Evolutionary conservation across 2,888 invertebrate genomes (phyloP).

Genomic region (Andricus quercusramuli): DNA sequence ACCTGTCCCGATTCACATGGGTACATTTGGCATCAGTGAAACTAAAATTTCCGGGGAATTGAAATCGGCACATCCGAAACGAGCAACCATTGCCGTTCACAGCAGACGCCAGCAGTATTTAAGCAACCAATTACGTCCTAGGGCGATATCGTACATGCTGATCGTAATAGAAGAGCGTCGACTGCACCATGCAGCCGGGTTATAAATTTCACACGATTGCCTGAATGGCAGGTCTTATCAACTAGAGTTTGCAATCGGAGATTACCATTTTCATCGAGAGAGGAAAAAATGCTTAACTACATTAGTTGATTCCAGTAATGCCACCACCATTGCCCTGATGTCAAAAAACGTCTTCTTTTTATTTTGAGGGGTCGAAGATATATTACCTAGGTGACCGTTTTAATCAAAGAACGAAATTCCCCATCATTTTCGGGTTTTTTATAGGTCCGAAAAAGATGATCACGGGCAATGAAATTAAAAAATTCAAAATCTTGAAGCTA

Average conservation of each 20-base stretch:
- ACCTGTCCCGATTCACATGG: neutral
- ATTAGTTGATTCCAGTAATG: neutral
- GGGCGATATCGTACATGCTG: slow-evolving; percentile 53
- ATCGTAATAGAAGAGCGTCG: slow-evolving; percentile 3
- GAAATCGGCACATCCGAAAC: slow-evolving; percentile 12
- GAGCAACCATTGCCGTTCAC: slow-evolving; percentile 35
- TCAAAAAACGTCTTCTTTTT: too few species aligned
- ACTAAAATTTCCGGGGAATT: slow-evolving; percentile 2
- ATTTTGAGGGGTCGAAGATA: too few species aligned
- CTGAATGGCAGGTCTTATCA: slow-evolving; percentile 43
- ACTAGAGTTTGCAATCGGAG: slow-evolving; percentile 50
- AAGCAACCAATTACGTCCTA: slow-evolving; percentile 68
- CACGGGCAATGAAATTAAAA: too few species aligned
- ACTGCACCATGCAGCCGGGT: slow-evolving; percentile 52
- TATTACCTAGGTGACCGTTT: too few species aligned
- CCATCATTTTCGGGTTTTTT: too few species aligned
- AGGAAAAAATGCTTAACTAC: neutral
- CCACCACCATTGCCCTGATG: neutral
- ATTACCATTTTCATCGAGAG: slow-evolving; percentile 50
- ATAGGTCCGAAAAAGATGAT: too few species aligned
- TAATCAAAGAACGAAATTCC: too few species aligned
- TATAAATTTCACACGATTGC: slow-evolving; percentile 70
- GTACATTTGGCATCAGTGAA: slow-evolving; percentile 9
- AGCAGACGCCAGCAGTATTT: slow-evolving; percentile 60
- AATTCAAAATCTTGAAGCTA: too few species aligned